These are phyloP conservation scores for Sarcophaga peregrina DNA, from an alignment of 1,140 invertebrate genomes.

Conservation along the genomic window DNA sequence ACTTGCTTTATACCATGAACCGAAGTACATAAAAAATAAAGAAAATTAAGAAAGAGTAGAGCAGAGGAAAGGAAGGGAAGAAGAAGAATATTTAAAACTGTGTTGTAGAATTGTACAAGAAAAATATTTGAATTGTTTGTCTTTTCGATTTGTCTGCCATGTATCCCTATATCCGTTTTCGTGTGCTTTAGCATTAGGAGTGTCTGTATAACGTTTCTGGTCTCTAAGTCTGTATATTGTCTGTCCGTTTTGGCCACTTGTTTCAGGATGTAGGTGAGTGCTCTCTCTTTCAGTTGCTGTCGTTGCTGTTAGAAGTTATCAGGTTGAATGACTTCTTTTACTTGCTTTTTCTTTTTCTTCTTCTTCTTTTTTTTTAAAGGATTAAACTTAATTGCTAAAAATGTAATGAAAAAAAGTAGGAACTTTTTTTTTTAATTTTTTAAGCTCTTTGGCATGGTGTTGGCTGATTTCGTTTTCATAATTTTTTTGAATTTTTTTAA, in stretches of 20 bases:
- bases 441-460: too few species aligned
- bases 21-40: background rate
- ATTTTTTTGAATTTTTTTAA: too few species aligned
- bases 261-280: conserved; percentile 5
- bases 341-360: too few species aligned
- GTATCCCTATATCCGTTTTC: conserved; percentile 34
- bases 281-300: background rate
- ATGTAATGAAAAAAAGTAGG: background rate
- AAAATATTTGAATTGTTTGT: conserved; percentile 39
- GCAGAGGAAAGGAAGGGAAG: too few species aligned
- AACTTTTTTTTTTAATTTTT: too few species aligned
- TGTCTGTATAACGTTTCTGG: conserved; percentile 4
- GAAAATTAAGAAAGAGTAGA: too few species aligned
- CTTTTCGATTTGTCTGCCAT: conserved; percentile 41
- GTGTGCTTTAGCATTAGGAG: background rate
- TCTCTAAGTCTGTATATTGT: conserved; percentile 16
- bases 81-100: conserved; percentile 9
- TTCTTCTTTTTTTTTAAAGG: background rate
- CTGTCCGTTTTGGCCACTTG: background rate
- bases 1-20: background rate
- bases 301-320: conserved; percentile 2
- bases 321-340: conserved; percentile 30
- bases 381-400: conserved; percentile 40
- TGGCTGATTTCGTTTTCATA: too few species aligned
- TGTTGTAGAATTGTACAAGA: conserved; percentile 13